Conservation (phyloP, 2,888 invertebrate genomes). For the Ypsolopha scabrella region DNA sequence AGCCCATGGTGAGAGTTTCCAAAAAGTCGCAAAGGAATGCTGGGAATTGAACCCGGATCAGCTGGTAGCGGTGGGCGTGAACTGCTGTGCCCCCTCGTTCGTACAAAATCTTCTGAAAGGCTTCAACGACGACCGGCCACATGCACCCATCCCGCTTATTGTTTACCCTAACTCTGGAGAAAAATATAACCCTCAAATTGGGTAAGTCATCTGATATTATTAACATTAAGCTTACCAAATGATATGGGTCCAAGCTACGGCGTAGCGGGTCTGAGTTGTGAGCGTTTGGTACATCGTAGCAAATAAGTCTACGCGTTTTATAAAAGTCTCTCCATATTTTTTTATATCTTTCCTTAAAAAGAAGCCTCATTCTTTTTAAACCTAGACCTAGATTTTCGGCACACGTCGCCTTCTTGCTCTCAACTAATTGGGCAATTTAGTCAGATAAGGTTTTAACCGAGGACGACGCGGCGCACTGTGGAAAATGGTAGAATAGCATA, state of each 20-base stretch:
- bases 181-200: conserved; percentile 76
- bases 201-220: conserved; percentile 49
- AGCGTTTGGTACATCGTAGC: neutral
- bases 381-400: too few relatives aligned
- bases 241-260: too few relatives aligned
- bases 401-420: too few relatives aligned
- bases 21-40: conserved; percentile 77
- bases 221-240: too few relatives aligned
- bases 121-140: conserved; percentile 59
- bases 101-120: conserved; percentile 51
- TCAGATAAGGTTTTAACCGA: too few relatives aligned
- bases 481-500: too few relatives aligned
- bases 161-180: conserved; percentile 96
- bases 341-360: too few relatives aligned
- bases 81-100: conserved; percentile 77
- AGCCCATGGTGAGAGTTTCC: conserved; percentile 85
- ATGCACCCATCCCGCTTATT: conserved; percentile 77
- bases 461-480: too few relatives aligned
- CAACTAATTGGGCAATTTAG: too few relatives aligned
- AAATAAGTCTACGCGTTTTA: neutral
- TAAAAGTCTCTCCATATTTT: too few relatives aligned
- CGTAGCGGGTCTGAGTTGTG: too few relatives aligned
- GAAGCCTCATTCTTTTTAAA: too few relatives aligned
- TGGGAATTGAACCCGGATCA: conserved; percentile 78
- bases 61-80: conserved; percentile 88